Conservation (phyloP, 2,888 invertebrate species). For the Poecilobothrus nobilitatus region DNA sequence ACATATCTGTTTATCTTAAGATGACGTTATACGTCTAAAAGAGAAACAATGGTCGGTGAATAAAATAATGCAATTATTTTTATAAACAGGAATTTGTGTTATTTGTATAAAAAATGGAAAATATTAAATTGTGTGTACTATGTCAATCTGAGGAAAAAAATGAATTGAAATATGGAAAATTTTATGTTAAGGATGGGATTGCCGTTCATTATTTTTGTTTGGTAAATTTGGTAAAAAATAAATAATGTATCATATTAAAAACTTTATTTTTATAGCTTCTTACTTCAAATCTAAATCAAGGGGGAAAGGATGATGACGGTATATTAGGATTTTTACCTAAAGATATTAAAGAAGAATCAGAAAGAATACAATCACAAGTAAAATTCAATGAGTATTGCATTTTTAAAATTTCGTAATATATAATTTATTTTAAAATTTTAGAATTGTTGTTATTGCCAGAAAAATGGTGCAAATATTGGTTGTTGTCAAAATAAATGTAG, state of each 20-base stretch:
- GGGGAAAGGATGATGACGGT: slow-evolving; percentile 58
- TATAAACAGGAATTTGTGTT: slow-evolving; percentile 16
- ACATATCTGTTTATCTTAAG: no score
- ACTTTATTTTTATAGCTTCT: slow-evolving; percentile 50
- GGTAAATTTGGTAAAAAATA: slow-evolving; percentile 47
- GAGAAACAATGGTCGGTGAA: no score
- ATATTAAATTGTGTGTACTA: slow-evolving; percentile 44
- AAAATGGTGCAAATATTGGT: slow-evolving; percentile 60
- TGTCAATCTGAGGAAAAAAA: slow-evolving; percentile 48
- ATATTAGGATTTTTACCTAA: slow-evolving; percentile 61
- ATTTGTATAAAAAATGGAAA: background rate
- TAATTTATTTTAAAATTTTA: slow-evolving; percentile 32
- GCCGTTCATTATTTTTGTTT: slow-evolving; percentile 68
- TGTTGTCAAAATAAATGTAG: slow-evolving; percentile 59
- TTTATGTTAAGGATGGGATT: slow-evolving; percentile 49
- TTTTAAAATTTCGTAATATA: background rate
- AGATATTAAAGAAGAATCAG: slow-evolving; percentile 61
- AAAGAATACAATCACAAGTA: slow-evolving; percentile 57
- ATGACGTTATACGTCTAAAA: no score
- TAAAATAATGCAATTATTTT: no score
- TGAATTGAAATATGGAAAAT: slow-evolving; percentile 50
- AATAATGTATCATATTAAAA: background rate
- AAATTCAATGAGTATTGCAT: slow-evolving; percentile 29
- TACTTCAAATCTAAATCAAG: slow-evolving; percentile 61
- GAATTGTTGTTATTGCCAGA: slow-evolving; percentile 61